phyloP scores from a whole-genome alignment of 2,888 invertebrate species.

The Andrena haemorrhoa region DNA sequence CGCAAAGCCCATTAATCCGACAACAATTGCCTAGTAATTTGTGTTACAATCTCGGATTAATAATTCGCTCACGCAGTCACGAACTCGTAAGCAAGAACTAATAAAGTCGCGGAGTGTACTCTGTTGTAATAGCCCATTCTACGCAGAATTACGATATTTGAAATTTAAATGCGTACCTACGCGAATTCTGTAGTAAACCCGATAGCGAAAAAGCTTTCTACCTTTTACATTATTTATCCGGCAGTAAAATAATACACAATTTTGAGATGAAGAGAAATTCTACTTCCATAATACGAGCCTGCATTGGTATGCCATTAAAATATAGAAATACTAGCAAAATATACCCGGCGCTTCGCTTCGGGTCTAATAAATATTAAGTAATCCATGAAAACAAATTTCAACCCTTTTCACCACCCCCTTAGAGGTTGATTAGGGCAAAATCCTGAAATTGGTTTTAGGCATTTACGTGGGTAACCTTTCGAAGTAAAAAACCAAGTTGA shows the following conservation, averaged over 20 bases:
- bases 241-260: background rate
- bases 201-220: conserved; percentile 3
- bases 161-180: conserved; percentile 37
- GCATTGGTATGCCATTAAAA: background rate
- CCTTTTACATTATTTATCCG: conserved; percentile 4
- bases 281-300: background rate
- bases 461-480: no score
- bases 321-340: background rate
- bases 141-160: conserved; percentile 27
- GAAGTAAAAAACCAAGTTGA: no score
- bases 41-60: background rate
- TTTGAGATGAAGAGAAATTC: background rate
- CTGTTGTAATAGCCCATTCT: conserved; percentile 18
- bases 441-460: no score
- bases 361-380: no score
- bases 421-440: no score
- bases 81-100: background rate
- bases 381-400: no score
- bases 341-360: no score
- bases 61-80: background rate
- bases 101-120: conserved; percentile 1
- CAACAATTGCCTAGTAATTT: conserved; percentile 2
- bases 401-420: no score
- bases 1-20: background rate
- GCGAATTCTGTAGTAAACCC: conserved; percentile 15